phyloP scores from a whole-genome alignment of 2,113 vertebrate genomes.

The Eolophus roseicapilla region DNA sequence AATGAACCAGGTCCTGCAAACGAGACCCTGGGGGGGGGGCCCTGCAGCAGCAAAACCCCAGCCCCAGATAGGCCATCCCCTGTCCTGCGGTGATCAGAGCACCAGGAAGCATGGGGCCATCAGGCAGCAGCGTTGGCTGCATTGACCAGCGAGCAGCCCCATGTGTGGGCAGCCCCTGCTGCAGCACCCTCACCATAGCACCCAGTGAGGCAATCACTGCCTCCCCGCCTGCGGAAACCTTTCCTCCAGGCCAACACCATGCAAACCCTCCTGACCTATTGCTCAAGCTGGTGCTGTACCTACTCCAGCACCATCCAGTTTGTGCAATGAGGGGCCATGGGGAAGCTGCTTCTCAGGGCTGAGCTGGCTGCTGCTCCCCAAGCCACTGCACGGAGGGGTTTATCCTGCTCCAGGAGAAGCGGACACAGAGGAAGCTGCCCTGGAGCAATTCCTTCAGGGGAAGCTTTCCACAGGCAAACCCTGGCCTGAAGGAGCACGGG shows the following conservation, averaged over 20 bases:
- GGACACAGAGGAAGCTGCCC: accelerated
- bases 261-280: slow-evolving; percentile 6
- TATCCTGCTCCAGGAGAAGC: not conserved
- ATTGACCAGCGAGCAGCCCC: accelerated
- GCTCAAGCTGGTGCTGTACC: not conserved
- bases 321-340: not conserved
- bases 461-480: accelerated
- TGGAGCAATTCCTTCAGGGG: accelerated
- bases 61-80: accelerated
- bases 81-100: not conserved
- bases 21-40: not conserved
- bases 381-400: not conserved
- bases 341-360: not conserved
- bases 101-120: not conserved
- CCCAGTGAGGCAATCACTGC: not conserved
- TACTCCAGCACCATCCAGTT: not conserved
- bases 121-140: not conserved
- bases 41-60: not conserved
- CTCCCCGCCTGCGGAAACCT: not conserved
- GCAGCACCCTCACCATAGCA: not conserved
- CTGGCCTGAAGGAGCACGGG: accelerated
- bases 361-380: not conserved
- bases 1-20: not conserved
- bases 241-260: not conserved
- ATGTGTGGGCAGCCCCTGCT: not conserved